Evolutionary conservation across 2,797 vertebrate species (phyloP), one percentile per base, ranked within the genome.

Genomic region (Austrolebias charrua): DNA sequence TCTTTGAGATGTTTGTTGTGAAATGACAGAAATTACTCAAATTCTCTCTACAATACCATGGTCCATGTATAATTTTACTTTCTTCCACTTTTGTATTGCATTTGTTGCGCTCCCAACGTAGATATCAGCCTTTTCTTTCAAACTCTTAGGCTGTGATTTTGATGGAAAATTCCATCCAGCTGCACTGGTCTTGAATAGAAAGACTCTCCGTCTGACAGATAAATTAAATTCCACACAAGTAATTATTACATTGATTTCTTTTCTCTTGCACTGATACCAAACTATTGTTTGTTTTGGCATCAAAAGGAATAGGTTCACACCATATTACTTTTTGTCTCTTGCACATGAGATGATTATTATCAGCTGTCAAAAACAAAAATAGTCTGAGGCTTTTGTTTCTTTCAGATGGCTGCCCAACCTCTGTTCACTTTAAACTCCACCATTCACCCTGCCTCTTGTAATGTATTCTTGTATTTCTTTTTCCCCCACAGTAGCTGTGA

Each of bases 401-500:
- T 81, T 79, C 69, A 75, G 49, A 51, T 20, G 19, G 55, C 20
- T 8, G 33, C 4, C 33, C 43, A 44, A 8, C 55, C 24, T 6
- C 68, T 45, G 20, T 51, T 68, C 64, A 40, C 58, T 73, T 58
- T 67, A 51, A 35, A 8, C 50, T 62, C 47, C 9, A 48, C 69
- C 70, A 4, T 50, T 61, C 12, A 28, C 42, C 1, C 51, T 76
- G 52, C 45, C 58, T 72, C 60, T 65, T 44, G 54, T 44, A 31
- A 66, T 56, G 45, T 44, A 51, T 6, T 46, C 69, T 68, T 47
- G 69, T 38, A 16, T 18, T 71, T 45, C 67, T 67, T 66, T 71
- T 46, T 65, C 64, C 55, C 56, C 60, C 59, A 11, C 51, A 60
- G 68, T 79, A 79, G 82, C 84, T 89, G 78, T 79, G 58, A 87